These are phyloP conservation scores for Bugulina stolonifera DNA, from an alignment of 2,888 invertebrate species.

Conservation along the genomic window DNA sequence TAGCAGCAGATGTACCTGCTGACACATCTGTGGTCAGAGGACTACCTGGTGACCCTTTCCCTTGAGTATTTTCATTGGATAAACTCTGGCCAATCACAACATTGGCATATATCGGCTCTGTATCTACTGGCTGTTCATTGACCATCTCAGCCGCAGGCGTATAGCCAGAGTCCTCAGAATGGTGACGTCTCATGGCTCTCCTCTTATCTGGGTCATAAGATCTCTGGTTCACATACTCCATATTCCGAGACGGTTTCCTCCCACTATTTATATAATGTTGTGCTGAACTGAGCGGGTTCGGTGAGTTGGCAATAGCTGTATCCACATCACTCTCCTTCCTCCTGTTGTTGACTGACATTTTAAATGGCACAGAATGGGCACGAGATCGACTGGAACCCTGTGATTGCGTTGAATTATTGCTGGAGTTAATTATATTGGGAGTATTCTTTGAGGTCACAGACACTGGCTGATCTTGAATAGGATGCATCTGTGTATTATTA, in stretches of 20 bases:
- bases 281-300: neutral
- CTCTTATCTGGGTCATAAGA: neutral
- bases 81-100: neutral
- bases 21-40: too few relatives aligned
- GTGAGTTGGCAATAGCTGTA: neutral
- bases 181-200: neutral
- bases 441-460: neutral
- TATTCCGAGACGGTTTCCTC: neutral
- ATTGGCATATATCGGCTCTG: neutral
- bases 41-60: neutral
- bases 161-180: too few relatives aligned
- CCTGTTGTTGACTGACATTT: neutral
- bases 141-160: neutral
- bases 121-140: neutral
- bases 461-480: too few relatives aligned
- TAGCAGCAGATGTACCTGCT: neutral
- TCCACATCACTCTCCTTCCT: neutral
- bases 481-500: neutral
- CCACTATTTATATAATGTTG: neutral
- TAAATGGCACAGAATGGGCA: neutral
- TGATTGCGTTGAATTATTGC: neutral
- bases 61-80: neutral
- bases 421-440: neutral
- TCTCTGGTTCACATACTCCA: constrained; percentile 10
- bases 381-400: neutral